Evolutionary conservation across 2,113 vertebrate species (phyloP).

Genomic region (Etia nguti): DNA sequence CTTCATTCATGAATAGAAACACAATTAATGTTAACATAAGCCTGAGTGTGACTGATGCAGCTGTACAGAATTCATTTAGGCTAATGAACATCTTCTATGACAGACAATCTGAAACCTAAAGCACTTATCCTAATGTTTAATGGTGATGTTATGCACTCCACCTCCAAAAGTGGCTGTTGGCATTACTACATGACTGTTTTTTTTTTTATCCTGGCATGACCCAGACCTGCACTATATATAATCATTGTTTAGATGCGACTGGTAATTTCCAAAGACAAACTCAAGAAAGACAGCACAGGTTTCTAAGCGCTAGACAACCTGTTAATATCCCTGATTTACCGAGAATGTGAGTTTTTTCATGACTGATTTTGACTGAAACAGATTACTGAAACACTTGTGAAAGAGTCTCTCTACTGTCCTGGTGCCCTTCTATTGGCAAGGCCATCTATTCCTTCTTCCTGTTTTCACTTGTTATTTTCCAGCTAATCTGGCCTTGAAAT

Average conservation of each 20-base stretch:
- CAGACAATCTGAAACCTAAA: neutral
- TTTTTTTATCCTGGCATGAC: too few relatives aligned
- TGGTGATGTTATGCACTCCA: neutral
- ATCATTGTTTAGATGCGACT: neutral
- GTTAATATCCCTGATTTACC: neutral
- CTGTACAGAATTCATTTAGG: neutral
- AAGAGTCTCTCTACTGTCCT: neutral
- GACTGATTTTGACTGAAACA: neutral
- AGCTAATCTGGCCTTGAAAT: slow-evolving; percentile 50
- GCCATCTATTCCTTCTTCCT: neutral
- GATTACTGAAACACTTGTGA: neutral
- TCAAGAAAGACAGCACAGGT: neutral
- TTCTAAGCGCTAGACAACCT: neutral
- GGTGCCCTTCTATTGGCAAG: neutral
- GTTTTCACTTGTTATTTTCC: slow-evolving; percentile 45
- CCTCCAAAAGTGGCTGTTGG: neutral
- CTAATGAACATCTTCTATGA: neutral
- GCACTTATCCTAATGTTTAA: neutral
- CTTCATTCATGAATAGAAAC: neutral
- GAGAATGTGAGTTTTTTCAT: neutral
- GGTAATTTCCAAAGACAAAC: neutral
- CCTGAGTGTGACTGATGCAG: neutral
- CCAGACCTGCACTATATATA: neutral
- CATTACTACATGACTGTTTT: too few relatives aligned
- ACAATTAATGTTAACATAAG: neutral